Evolutionary conservation across 1,140 invertebrate genomes (phyloP).

Genomic region (Drosophila nigrodunni): DNA sequence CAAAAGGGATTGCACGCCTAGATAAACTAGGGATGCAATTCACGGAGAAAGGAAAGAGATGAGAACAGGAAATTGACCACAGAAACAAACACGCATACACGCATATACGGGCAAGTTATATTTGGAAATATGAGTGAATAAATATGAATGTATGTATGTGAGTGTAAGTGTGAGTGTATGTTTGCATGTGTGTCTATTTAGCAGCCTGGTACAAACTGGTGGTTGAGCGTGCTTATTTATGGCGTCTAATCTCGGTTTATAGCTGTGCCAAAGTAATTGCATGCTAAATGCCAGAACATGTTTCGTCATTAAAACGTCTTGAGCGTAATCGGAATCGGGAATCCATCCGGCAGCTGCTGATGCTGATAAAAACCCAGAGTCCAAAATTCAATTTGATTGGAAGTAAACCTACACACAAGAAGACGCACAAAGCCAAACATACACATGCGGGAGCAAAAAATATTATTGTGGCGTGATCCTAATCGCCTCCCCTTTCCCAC

Average conservation of each 20-base stretch:
- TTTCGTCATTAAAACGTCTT: conserved; percentile 45
- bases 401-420: neutral
- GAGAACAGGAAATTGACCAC: conserved; percentile 33
- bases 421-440: neutral
- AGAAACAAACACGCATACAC: neutral
- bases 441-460: conserved; percentile 6
- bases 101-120: neutral
- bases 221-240: conserved; percentile 18
- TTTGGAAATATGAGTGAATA: conserved; percentile 5
- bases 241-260: conserved; percentile 44
- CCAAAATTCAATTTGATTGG: conserved; percentile 42
- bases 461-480: conserved; percentile 19
- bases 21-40: conserved; percentile 34
- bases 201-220: conserved; percentile 10
- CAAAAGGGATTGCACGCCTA: neutral
- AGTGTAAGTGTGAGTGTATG: neutral
- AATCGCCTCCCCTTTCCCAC: neutral
- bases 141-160: neutral
- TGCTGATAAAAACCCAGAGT: conserved; percentile 30
- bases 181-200: conserved; percentile 1
- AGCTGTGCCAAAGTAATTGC: conserved; percentile 30
- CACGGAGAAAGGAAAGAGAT: conserved; percentile 12
- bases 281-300: conserved; percentile 53
- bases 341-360: conserved; percentile 9
- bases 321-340: conserved; percentile 14